A percentile compares a stretch with the other conserved stretches of the same genome.
phyloP scores from a whole-genome alignment of 2,888 invertebrate species.

The Habrosyne pyritoides region DNA sequence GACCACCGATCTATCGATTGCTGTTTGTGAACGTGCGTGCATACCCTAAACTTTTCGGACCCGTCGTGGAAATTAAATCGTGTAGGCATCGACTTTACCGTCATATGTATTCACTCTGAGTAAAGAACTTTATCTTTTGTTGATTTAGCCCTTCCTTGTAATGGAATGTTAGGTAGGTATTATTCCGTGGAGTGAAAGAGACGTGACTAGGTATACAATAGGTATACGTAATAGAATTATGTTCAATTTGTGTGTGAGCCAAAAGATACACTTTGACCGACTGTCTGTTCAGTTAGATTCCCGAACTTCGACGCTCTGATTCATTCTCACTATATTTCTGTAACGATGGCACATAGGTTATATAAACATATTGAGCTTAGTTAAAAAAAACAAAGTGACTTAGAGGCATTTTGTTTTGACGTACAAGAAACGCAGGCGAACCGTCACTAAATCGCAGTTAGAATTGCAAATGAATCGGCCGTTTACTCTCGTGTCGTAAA shows the following conservation, averaged over 20 bases:
- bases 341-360: not conserved
- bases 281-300: no score
- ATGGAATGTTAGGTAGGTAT: slow-evolving; percentile 7
- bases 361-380: no score
- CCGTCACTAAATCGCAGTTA: slow-evolving; percentile 70
- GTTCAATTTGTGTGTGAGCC: not conserved
- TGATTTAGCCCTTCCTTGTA: slow-evolving; percentile 4
- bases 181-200: slow-evolving; percentile 1
- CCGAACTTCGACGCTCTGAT: no score
- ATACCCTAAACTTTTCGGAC: slow-evolving; percentile 29
- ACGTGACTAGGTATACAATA: slow-evolving; percentile 1
- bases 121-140: slow-evolving; percentile 18
- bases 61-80: slow-evolving; percentile 42
- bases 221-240: not conserved
- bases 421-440: slow-evolving; percentile 42
- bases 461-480: slow-evolving; percentile 84
- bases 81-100: slow-evolving; percentile 23
- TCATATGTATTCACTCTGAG: slow-evolving; percentile 19
- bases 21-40: slow-evolving; percentile 30
- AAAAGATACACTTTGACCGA: no score
- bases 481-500: slow-evolving; percentile 80
- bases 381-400: not conserved
- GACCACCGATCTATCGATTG: slow-evolving; percentile 70
- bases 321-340: no score
- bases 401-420: slow-evolving; percentile 9